phyloP scores from a whole-genome alignment of 2,888 invertebrate species.

The Tanytarsus gracilentus region DNA sequence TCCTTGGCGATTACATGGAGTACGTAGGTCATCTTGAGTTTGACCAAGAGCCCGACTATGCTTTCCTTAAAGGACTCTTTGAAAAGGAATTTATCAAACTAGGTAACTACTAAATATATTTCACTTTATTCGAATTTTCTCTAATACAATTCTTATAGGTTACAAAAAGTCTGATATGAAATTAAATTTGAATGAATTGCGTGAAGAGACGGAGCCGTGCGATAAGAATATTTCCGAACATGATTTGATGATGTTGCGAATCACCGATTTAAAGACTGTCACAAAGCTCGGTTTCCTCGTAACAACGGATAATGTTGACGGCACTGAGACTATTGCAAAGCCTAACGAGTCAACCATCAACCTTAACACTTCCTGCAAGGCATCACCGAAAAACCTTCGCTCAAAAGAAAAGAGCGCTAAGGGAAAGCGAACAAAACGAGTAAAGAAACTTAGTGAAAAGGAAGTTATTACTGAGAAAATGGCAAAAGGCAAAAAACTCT shows the following conservation, averaged over 20 bases:
- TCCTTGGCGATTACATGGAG: slow-evolving; percentile 59
- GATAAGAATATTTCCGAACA: neutral
- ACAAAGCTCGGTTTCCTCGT: slow-evolving; percentile 17
- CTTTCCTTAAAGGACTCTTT: slow-evolving; percentile 59
- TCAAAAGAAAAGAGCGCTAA: slow-evolving; percentile 40
- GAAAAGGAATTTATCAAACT: slow-evolving; percentile 53
- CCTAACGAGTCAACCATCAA: slow-evolving; percentile 4
- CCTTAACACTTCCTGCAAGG: slow-evolving; percentile 29
- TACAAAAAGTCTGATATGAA: slow-evolving; percentile 16
- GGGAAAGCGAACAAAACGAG: neutral
- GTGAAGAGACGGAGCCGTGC: neutral
- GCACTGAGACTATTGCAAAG: neutral
- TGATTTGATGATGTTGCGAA: slow-evolving; percentile 18
- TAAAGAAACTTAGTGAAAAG: slow-evolving; percentile 1
- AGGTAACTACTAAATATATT: slow-evolving; percentile 34
- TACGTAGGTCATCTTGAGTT: slow-evolving; percentile 63
- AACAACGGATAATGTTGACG: slow-evolving; percentile 9
- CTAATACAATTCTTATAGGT: neutral
- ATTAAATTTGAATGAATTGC: slow-evolving; percentile 17
- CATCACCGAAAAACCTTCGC: slow-evolving; percentile 56
- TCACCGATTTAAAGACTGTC: slow-evolving; percentile 22
- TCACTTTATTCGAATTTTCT: neutral
- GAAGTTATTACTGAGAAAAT: slow-evolving; percentile 34
- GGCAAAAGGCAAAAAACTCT: slow-evolving; percentile 38
- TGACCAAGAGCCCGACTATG: slow-evolving; percentile 67